Evolutionary conservation across 2,113 vertebrate species (phyloP).

Genomic region (Tychaedon coryphoeus): DNA sequence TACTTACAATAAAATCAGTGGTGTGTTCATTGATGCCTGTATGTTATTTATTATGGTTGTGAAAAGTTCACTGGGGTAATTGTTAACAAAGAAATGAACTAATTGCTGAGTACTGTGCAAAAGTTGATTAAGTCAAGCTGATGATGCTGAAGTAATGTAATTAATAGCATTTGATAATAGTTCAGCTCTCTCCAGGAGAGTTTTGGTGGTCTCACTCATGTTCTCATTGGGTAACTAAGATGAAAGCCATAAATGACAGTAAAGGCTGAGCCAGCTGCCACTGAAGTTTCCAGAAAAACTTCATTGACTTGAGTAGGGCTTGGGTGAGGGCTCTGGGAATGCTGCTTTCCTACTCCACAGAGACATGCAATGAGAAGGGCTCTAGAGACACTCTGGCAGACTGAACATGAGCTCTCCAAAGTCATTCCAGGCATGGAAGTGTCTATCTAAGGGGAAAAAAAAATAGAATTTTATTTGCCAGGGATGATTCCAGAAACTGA

Average conservation of each 20-base stretch:
- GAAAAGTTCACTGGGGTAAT: background rate
- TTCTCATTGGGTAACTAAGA: background rate
- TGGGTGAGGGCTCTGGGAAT: background rate
- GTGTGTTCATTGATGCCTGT: conserved; percentile 60
- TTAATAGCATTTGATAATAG: background rate
- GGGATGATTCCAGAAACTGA: background rate
- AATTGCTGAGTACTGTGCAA: background rate
- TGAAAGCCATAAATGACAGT: background rate
- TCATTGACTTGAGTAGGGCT: background rate
- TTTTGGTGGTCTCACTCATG: background rate
- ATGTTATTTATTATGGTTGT: conserved; percentile 57
- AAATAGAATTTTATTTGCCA: background rate
- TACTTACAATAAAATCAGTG: conserved; percentile 64
- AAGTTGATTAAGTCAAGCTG: background rate
- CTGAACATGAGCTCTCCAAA: background rate
- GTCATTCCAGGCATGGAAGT: background rate
- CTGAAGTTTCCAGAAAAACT: background rate
- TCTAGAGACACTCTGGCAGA: background rate
- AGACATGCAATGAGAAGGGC: background rate
- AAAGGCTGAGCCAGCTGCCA: background rate
- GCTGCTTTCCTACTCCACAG: background rate
- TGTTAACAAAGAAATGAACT: background rate
- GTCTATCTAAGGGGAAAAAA: background rate
- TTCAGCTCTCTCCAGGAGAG: background rate
- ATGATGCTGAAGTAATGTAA: background rate